A percentile compares a stretch with the other conserved stretches of the same genome.
phyloP scores from a whole-genome alignment of 2,113 vertebrate species.

The Ochotona curzoniae region DNA sequence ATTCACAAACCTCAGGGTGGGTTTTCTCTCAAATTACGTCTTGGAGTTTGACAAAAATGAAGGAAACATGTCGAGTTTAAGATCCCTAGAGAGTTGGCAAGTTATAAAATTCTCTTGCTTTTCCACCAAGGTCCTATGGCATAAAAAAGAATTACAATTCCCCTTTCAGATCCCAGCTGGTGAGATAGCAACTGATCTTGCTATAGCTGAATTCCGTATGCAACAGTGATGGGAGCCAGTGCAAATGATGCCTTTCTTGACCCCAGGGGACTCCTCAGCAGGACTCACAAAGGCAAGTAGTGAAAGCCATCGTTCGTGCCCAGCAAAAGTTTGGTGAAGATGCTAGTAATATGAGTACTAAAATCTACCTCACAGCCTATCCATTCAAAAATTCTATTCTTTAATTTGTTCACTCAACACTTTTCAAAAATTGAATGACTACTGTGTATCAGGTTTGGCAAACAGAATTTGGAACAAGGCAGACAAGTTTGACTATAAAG shows the following conservation, averaged over 20 bases:
- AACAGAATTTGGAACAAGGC: background rate
- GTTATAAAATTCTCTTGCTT: background rate
- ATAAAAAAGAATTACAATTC: slow-evolving; percentile 52
- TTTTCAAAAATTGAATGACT: background rate
- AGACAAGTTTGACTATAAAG: slow-evolving; percentile 48
- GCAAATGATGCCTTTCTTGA: accelerated
- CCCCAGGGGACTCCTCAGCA: background rate
- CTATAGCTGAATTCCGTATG: background rate
- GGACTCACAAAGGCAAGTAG: background rate
- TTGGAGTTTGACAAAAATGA: background rate
- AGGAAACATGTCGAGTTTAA: slow-evolving; percentile 39
- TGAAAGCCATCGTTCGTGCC: background rate
- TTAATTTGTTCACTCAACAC: background rate
- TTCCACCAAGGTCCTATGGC: background rate
- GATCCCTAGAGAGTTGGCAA: slow-evolving; percentile 33
- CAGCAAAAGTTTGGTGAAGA: background rate
- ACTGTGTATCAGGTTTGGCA: background rate
- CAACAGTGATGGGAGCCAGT: background rate
- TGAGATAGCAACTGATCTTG: background rate
- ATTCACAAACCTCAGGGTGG: background rate
- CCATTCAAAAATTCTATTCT: background rate
- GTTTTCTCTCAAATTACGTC: background rate
- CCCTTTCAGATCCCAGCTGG: slow-evolving; percentile 4
- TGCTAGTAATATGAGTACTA: background rate
- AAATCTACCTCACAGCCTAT: background rate